Evolutionary conservation across 2,113 vertebrate species (phyloP).

Genomic region (Rhodinocichla rosea): DNA sequence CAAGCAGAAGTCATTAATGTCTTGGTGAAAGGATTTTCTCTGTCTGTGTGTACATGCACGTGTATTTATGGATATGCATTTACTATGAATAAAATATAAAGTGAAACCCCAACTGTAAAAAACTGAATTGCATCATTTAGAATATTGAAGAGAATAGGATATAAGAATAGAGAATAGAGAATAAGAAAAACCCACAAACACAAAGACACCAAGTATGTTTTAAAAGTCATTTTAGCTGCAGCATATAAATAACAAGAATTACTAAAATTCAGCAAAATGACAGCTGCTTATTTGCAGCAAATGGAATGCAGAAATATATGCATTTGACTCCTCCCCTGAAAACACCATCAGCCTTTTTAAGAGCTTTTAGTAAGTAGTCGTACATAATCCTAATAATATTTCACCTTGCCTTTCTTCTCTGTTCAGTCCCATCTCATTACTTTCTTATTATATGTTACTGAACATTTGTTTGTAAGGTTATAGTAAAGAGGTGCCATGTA

Average conservation of each 20-base stretch:
- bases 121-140: conserved; percentile 32
- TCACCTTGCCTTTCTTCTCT: not conserved
- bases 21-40: conserved; percentile 32
- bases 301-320: not conserved
- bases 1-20: conserved; percentile 51
- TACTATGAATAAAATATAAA: conserved; percentile 63
- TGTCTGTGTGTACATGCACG: not conserved
- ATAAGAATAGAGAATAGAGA: no score
- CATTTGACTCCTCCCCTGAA: not conserved
- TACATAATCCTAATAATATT: not conserved
- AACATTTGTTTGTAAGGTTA: conserved; percentile 1
- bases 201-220: not conserved
- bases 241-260: not conserved
- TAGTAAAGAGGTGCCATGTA: not conserved
- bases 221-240: not conserved
- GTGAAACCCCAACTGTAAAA: conserved; percentile 1
- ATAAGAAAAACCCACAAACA: not conserved
- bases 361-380: not conserved
- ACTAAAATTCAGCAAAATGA: not conserved
- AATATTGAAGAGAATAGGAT: conserved; percentile 8
- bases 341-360: not conserved
- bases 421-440: not conserved
- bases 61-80: conserved; percentile 49
- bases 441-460: not conserved
- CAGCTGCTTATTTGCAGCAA: not conserved